Conservation (phyloP, 2,113 vertebrate genomes). For the Progne subis region DNA sequence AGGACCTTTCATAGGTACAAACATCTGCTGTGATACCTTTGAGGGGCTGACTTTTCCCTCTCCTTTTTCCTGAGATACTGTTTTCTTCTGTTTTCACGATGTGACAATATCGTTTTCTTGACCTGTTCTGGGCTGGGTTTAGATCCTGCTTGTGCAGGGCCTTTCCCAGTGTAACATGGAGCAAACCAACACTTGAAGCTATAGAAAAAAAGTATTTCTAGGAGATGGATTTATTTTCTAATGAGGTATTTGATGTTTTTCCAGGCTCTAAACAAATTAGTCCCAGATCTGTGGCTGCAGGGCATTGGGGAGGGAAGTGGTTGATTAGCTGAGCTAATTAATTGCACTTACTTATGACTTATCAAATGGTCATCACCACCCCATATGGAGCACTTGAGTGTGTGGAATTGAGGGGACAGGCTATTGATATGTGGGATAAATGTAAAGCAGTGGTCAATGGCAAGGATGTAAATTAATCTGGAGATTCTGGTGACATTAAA, state of each 20-base stretch:
- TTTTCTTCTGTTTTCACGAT: background rate
- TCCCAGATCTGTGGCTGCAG: background rate
- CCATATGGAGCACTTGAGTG: background rate
- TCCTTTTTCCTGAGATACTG: background rate
- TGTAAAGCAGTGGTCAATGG: background rate
- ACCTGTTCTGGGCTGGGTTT: background rate
- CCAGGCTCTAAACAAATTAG: background rate
- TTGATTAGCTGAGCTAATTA: background rate
- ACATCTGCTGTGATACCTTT: background rate
- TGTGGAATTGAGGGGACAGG: background rate
- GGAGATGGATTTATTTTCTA: background rate
- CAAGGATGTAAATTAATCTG: background rate
- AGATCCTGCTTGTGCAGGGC: background rate
- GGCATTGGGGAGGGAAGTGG: background rate
- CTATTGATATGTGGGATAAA: background rate
- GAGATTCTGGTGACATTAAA: background rate
- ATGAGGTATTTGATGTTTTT: background rate
- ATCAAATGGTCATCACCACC: background rate
- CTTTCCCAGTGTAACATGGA: background rate
- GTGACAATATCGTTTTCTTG: fast-evolving
- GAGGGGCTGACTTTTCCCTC: fast-evolving
- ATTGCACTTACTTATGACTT: background rate
- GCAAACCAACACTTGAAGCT: background rate
- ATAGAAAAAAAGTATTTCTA: background rate
- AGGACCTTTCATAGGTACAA: background rate